phyloP scores from a whole-genome alignment of 2,888 invertebrate genomes.

The Drosophila fungiperda region DNA sequence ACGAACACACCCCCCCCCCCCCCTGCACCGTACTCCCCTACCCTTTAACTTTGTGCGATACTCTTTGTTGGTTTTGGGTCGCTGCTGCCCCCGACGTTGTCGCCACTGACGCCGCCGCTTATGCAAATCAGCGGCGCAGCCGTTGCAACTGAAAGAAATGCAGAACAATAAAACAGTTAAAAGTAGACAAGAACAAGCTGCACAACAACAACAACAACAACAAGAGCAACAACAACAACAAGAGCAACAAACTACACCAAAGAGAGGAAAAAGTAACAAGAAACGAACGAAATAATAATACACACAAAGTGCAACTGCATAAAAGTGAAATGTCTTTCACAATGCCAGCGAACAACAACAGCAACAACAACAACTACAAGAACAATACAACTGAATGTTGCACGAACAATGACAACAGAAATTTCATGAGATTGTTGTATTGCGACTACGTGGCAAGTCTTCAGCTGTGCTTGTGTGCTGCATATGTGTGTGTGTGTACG shows the following conservation, averaged over 20 bases:
- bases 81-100: conserved; percentile 26
- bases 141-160: conserved; percentile 58
- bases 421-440: conserved; percentile 60
- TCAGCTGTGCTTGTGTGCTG: conserved; percentile 1
- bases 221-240: conserved; percentile 1
- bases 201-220: conserved; percentile 38
- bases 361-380: conserved; percentile 35
- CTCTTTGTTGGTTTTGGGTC: conserved; percentile 75
- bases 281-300: conserved; percentile 70
- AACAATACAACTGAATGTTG: conserved; percentile 50
- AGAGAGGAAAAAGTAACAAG: conserved; percentile 11
- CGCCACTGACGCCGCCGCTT: conserved; percentile 57
- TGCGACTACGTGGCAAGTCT: conserved; percentile 37
- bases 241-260: conserved; percentile 5
- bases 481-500: background rate
- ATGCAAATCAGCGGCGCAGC: conserved; percentile 78
- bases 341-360: conserved; percentile 69
- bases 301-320: conserved; percentile 81
- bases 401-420: conserved; percentile 64
- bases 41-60: conserved; percentile 16
- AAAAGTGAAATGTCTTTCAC: conserved; percentile 80
- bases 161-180: conserved; percentile 78
- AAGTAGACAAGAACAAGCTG: conserved; percentile 80
- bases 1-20: conserved; percentile 10
- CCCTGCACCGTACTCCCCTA: background rate